Conservation (phyloP, 2,888 invertebrate genomes). For the Megamerina dolium region DNA sequence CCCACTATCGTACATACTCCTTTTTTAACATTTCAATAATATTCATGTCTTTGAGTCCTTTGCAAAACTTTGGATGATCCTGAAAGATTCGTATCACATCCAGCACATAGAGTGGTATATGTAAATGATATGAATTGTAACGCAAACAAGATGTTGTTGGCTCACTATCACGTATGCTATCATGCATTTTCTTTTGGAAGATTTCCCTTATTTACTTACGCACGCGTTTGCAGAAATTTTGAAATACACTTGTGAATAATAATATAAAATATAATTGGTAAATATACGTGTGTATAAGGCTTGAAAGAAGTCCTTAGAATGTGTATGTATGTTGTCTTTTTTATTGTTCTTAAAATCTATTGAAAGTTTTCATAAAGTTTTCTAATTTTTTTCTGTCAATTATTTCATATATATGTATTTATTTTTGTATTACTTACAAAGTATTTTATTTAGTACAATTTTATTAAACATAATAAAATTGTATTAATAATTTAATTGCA, state of each 20-base stretch:
- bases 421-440: too few species aligned
- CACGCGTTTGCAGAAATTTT: constrained; percentile 16
- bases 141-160: constrained; percentile 32
- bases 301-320: too few species aligned
- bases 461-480: too few species aligned
- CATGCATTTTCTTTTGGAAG: constrained; percentile 29
- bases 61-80: constrained; percentile 39
- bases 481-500: too few species aligned
- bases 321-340: too few species aligned
- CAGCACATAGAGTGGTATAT: constrained; percentile 41
- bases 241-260: constrained; percentile 12
- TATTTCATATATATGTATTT: too few species aligned
- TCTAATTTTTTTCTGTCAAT: too few species aligned
- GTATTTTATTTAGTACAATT: too few species aligned
- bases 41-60: constrained; percentile 35
- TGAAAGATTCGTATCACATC: constrained; percentile 44
- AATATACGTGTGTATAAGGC: constrained; percentile 1
- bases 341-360: too few species aligned
- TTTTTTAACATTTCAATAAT: constrained; percentile 39
- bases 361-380: too few species aligned
- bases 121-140: constrained; percentile 37
- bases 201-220: too few species aligned
- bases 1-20: constrained; percentile 31
- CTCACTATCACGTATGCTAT: constrained; percentile 32
- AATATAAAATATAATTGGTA: constrained; percentile 4